Percentiles rank a stretch among this genome's conserved stretches.
Conservation (phyloP, 2,113 vertebrate species). For the Aramus guarauna region DNA sequence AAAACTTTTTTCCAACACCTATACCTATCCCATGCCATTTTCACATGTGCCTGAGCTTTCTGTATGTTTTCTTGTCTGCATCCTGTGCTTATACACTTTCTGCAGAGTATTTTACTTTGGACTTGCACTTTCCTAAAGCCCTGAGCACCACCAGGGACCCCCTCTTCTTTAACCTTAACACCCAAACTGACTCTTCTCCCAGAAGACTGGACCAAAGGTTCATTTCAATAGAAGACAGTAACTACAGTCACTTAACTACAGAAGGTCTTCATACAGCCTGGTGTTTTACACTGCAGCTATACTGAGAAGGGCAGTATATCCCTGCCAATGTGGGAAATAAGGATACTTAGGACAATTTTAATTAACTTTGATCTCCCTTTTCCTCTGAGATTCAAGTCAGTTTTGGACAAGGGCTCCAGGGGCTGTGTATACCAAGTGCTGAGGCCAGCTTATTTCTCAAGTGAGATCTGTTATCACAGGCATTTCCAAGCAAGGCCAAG, state of each 20-base stretch:
- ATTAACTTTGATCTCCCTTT: not conserved
- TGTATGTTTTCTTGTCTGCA: not conserved
- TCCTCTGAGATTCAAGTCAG: not conserved
- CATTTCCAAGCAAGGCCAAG: conserved; percentile 20
- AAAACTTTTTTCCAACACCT: not conserved
- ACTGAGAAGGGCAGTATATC: not conserved
- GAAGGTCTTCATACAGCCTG: not conserved
- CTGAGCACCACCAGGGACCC: not conserved
- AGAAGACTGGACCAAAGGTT: not conserved
- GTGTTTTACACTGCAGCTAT: not conserved
- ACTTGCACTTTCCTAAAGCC: not conserved
- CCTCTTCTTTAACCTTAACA: not conserved
- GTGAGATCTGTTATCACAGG: not conserved
- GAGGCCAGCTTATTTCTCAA: conserved; percentile 7
- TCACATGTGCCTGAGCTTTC: not conserved
- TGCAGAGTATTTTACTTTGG: not conserved
- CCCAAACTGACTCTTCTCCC: not conserved
- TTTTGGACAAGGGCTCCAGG: not conserved
- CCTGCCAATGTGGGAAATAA: not conserved
- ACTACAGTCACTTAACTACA: not conserved
- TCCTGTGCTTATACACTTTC: not conserved
- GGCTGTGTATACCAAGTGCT: not conserved
- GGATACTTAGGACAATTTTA: not conserved
- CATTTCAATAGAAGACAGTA: not conserved
- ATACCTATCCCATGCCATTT: not conserved